Base-by-base conservation (phyloP, 2,113 vertebrate species). In the Montifringilla adamsi region DNA sequence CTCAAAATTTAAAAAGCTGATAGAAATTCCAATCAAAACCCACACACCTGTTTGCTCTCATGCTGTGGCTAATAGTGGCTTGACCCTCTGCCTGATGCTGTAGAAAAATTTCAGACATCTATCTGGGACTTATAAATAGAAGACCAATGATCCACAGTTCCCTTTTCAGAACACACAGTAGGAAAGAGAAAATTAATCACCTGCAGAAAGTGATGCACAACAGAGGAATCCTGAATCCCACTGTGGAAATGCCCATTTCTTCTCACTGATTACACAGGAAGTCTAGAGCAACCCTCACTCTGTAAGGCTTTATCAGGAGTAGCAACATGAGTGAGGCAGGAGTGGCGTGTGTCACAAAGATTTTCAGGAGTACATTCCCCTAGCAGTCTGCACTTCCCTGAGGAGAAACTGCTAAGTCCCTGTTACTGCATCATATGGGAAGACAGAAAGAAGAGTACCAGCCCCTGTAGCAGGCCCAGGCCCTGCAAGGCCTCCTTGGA, bases 211-310 rank as follows among this genome's bases (percentile, higher is more conserved):
- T 30, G 35, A 93, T 35, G 39, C 68, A 52, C 59, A 88, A 47
- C 39, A 80, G 56, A 77, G 24, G 68, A 94, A 94, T 70, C 68
- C 68, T 94, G 86, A 97, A 90, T 95, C 95, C 94, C 0, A 1
- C 43, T 44, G 55, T 74, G 79, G 67, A 96, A 93, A 90, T 74
- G 60, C 35, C 60, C 27, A 4, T 68, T 87, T 95, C 52, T 90
- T 63, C 75, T 79, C 72, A 67, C 47, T 28, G 72, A 41, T 60
- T 67, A 47, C 44, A 84, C 55, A 81, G 33, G 68, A 80, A 77
- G 39, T 31, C 91, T 68, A 59, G 31, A 93, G 63, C 21, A 73
- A 90, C 50, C 72, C 66, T 90, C 55, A 43, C 41, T 89, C 72
- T 53, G n/a, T 24, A 30, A 73, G 39, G 39, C 21, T 73, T 63